Base-by-base conservation (phyloP, 2,888 invertebrate genomes). In the Nebria brevicollis region DNA sequence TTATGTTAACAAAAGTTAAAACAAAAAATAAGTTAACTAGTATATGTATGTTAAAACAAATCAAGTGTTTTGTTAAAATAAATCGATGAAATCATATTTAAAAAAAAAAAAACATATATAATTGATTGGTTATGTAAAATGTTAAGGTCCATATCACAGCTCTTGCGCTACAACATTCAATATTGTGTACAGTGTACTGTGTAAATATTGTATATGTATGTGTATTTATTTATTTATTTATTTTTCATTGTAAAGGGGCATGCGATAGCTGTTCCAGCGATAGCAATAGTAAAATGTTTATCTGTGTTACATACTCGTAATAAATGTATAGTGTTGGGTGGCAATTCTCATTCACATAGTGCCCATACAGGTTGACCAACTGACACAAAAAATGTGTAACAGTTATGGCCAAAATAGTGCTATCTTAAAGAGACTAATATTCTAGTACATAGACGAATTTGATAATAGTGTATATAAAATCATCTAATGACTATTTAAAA, bases 231-330 rank as follows among this genome's bases (percentile, higher is more conserved):
- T 68, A 25, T 74, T 65, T 65, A 66, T 66, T 73, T 75, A 70
- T 75, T 66, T 75, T 20, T 75, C 15, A 41, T 42, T 79, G 79
- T 54, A 75, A 66, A 79, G 66, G 64, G 75, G 72, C 80, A 80
- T 80, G 80, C 80, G 65, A 80, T 72, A 75, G 80, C 80, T 72
- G 80, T 75, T 64, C 74, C 65, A 80, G 80, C 80, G 75, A 75
- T 80, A 80, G 80, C 80, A 80, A 75, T 80, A 80, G 68, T 15
- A 64, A 75, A 75, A 75, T 80, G 70, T 68, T 15, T 20, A 20
- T 80, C 75, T 80, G 70, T 80, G 80, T 80, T 68, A 75, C 80
- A 80, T 80, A 75, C 80, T 80, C 75, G 65, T 80, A 70, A 75
- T 75, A 68, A 75, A 54, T 75, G 54, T 54, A 11, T 54, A 54